These are phyloP conservation scores for Eudorcas thomsonii DNA, from an alignment of 2,113 vertebrate species.

Conservation along the genomic window DNA sequence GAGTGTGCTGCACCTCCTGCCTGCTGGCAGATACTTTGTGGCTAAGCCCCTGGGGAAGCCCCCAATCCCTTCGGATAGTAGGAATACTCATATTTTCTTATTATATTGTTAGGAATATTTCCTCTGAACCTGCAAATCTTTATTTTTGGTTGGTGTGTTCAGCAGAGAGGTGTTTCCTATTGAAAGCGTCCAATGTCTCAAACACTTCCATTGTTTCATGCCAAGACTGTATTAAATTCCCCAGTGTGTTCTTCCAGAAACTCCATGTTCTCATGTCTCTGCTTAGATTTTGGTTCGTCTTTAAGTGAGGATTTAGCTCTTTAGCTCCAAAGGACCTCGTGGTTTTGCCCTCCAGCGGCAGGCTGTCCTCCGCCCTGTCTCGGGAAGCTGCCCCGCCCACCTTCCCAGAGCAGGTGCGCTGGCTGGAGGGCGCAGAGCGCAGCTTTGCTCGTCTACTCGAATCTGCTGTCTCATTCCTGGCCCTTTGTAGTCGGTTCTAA, in stretches of 20 bases:
- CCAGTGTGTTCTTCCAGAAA: accelerated
- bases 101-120: neutral
- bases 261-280: accelerated
- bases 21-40: neutral
- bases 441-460: accelerated
- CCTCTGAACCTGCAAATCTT: neutral
- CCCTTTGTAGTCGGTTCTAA: neutral
- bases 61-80: neutral
- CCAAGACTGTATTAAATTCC: neutral
- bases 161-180: neutral
- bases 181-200: neutral
- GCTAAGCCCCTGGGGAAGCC: neutral
- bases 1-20: neutral
- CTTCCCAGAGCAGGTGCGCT: neutral
- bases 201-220: neutral
- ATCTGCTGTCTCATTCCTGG: neutral
- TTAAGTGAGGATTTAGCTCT: no score
- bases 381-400: neutral
- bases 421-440: accelerated
- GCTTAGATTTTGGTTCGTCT: neutral
- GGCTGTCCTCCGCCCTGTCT: neutral
- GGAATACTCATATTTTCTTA: neutral
- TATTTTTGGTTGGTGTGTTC: neutral
- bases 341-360: neutral
- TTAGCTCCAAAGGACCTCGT: accelerated